phyloP scores from a whole-genome alignment of 1,140 invertebrate genomes.

The Drosophila persimilis region DNA sequence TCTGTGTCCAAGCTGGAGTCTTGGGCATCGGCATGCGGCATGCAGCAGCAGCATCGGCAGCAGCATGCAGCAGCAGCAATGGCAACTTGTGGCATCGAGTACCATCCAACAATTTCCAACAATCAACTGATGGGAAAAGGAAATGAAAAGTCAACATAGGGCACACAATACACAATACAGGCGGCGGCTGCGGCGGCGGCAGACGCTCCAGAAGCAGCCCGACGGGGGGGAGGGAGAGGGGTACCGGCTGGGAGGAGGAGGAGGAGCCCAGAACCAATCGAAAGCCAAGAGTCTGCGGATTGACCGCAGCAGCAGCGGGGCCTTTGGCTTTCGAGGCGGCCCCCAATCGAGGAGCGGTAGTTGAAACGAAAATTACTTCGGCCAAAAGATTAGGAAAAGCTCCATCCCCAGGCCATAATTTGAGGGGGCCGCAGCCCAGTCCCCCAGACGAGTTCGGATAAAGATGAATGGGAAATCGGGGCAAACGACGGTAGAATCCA shows the following conservation, averaged over 20 bases:
- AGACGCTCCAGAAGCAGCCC: conserved; percentile 30
- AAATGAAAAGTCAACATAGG: conserved; percentile 80
- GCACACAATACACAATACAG: conserved; percentile 48
- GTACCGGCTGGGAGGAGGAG: too few species aligned
- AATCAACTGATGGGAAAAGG: conserved; percentile 79
- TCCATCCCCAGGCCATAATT: background rate
- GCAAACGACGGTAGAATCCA: too few species aligned
- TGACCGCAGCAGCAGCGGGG: conserved; percentile 53
- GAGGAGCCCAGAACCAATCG: conserved; percentile 19
- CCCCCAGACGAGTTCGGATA: background rate
- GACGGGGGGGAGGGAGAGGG: too few species aligned
- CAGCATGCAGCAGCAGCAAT: conserved; percentile 21
- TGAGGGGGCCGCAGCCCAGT: too few species aligned
- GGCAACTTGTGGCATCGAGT: conserved; percentile 29
- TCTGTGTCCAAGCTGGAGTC: conserved; percentile 24
- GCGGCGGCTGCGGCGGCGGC: too few species aligned
- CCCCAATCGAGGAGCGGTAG: conserved; percentile 43
- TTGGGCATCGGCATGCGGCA: conserved; percentile 27
- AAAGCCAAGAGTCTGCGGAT: conserved; percentile 25
- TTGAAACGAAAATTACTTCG: conserved; percentile 64
- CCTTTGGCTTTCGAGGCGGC: conserved; percentile 31
- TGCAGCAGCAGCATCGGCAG: conserved; percentile 40
- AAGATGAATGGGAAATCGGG: conserved; percentile 3
- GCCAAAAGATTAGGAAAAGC: conserved; percentile 40
- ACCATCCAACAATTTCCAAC: conserved; percentile 74